Percentiles rank a stretch among this genome's conserved stretches.
phyloP scores from a whole-genome alignment of 92 coral and sea anemone species.

The Phenganax stokvisi region DNA sequence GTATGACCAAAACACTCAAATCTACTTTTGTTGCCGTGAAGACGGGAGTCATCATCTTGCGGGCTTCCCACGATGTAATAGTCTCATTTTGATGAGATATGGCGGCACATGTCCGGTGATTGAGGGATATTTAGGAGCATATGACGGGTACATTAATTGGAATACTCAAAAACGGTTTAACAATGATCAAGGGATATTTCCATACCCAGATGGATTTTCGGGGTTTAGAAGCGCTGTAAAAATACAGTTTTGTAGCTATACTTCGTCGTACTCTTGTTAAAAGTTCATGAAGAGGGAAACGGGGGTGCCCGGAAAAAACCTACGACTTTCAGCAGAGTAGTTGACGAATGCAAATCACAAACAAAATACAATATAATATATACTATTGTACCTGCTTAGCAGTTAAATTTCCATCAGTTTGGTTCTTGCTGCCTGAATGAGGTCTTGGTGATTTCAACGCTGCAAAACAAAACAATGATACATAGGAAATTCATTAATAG shows the following conservation, averaged over 20 bases:
- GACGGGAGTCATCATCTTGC: conserved; percentile 33
- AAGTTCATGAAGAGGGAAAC: no score
- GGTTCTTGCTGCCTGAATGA: no score
- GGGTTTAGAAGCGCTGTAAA: neutral
- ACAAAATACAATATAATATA: no score
- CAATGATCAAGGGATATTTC: neutral
- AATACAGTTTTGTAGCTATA: conserved; percentile 12
- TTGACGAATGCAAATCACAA: no score
- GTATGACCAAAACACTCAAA: conserved; percentile 45
- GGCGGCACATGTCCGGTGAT: conserved; percentile 10
- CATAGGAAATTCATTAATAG: neutral
- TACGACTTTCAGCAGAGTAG: no score
- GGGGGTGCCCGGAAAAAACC: no score
- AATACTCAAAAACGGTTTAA: conserved; percentile 12
- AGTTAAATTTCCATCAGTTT: no score
- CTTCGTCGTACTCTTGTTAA: conserved; percentile 6
- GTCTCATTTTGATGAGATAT: conserved; percentile 8
- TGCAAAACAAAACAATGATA: no score
- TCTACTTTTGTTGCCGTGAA: conserved; percentile 58
- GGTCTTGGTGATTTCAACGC: no score
- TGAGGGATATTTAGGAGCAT: conserved; percentile 1
- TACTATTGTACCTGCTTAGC: no score
- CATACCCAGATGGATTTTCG: conserved; percentile 20
- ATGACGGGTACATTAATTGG: conserved; percentile 6
- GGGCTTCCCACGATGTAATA: neutral